phyloP scores from a whole-genome alignment of 2,888 invertebrate species.

The Calephelis perditalis region DNA sequence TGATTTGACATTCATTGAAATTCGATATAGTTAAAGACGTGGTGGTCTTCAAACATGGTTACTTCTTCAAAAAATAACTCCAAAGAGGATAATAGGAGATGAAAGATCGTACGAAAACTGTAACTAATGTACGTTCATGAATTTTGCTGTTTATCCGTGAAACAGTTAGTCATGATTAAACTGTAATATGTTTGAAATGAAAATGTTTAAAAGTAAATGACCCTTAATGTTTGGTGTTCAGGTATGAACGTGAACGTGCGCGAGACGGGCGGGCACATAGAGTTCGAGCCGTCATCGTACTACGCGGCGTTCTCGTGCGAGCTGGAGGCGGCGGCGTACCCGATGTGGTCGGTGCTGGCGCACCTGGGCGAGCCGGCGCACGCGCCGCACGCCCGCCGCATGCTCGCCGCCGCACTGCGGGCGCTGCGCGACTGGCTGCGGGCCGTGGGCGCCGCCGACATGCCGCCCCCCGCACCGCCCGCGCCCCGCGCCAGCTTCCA shows the following conservation, averaged over 20 bases:
- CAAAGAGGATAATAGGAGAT: no score
- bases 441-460: conserved; percentile 85
- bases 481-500: conserved; percentile 92
- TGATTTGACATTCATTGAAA: no score
- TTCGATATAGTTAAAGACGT: no score
- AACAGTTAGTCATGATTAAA: no score
- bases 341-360: conserved; percentile 97
- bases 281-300: conserved; percentile 97
- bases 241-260: conserved; percentile 98
- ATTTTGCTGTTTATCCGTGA: no score
- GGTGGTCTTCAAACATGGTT: no score
- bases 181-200: no score
- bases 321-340: conserved; percentile 96
- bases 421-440: conserved; percentile 94
- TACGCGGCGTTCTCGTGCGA: conserved; percentile 99
- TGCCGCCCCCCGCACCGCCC: conserved; percentile 32
- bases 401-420: conserved; percentile 85
- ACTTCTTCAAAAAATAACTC: no score
- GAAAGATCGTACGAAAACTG: no score
- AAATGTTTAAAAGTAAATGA: no score
- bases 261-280: conserved; percentile 93
- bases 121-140: no score
- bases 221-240: conserved; percentile 43
- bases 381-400: conserved; percentile 85
- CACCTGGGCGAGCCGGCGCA: conserved; percentile 88